Evolutionary conservation across 2,888 invertebrate species (phyloP).

Genomic region (Erebia ligea): DNA sequence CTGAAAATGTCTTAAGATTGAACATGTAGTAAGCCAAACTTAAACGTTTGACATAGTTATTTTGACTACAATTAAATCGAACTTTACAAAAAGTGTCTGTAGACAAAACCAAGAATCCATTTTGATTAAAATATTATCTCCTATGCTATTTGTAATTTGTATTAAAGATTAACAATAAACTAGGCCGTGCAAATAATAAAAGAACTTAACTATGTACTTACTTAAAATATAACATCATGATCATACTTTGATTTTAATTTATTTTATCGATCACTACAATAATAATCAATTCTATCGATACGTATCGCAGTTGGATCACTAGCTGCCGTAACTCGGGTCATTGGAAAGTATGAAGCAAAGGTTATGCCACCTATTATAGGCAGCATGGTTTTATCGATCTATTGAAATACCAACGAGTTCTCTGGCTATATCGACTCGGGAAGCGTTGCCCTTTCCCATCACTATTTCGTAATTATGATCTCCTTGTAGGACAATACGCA

Average conservation of each 20-base stretch:
- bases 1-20: too few species aligned
- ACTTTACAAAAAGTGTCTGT: too few species aligned
- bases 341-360: conserved; percentile 72
- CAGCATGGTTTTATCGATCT: conserved; percentile 21
- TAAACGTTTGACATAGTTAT: too few species aligned
- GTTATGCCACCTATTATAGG: conserved; percentile 50
- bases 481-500: neutral
- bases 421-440: conserved; percentile 11
- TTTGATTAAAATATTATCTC: neutral
- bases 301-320: conserved; percentile 45
- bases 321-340: conserved; percentile 53
- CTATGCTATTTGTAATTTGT: neutral
- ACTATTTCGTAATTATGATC: conserved; percentile 12
- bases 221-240: neutral
- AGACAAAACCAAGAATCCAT: neutral
- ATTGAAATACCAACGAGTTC: conserved; percentile 25
- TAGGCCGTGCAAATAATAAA: neutral
- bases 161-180: neutral
- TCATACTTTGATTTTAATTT: neutral
- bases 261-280: neutral
- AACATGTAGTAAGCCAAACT: too few species aligned
- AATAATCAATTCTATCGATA: conserved; percentile 15
- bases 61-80: too few species aligned
- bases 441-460: conserved; percentile 17
- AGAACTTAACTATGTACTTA: too few species aligned